phyloP scores from a whole-genome alignment of 2,888 invertebrate genomes.

The Drosophila anomelani region DNA sequence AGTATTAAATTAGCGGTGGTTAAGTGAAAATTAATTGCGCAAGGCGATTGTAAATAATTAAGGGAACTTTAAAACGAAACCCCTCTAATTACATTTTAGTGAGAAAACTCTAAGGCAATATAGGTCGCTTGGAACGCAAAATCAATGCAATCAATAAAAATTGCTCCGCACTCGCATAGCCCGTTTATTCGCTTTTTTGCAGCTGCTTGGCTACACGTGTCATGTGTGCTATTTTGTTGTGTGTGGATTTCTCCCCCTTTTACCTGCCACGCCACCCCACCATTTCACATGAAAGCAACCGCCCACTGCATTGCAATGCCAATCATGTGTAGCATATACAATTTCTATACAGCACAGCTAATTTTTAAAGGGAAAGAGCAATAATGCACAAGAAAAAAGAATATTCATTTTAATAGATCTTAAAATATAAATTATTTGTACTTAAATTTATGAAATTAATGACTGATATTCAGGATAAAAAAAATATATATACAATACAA shows the following conservation, averaged over 20 bases:
- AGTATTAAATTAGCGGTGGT: constrained; percentile 31
- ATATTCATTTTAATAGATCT: not conserved
- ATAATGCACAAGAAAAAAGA: not conserved
- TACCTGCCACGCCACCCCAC: not conserved
- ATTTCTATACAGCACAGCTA: constrained; percentile 53
- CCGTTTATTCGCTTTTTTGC: constrained; percentile 3
- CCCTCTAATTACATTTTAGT: constrained; percentile 4
- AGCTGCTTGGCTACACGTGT: constrained; percentile 48
- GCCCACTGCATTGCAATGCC: constrained; percentile 53
- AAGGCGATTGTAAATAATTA: not conserved
- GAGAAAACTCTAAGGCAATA: constrained; percentile 30
- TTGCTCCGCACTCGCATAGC: constrained; percentile 27
- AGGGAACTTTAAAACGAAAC: not conserved
- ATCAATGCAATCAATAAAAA: constrained; percentile 76
- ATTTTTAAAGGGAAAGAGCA: constrained; percentile 33
- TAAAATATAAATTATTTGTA: no score
- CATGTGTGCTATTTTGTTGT: constrained; percentile 22
- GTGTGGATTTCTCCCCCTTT: not conserved
- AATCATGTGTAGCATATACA: constrained; percentile 57
- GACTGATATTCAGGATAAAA: no score
- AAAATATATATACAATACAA: no score
- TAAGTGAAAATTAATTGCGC: constrained; percentile 39
- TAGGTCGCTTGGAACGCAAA: constrained; percentile 52
- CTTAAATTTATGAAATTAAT: no score
- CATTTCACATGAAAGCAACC: not conserved